A percentile compares a stretch with the other conserved stretches of the same genome.
Evolutionary conservation across 1,140 invertebrate genomes (phyloP).

Genomic region (Tetraneura akinire): DNA sequence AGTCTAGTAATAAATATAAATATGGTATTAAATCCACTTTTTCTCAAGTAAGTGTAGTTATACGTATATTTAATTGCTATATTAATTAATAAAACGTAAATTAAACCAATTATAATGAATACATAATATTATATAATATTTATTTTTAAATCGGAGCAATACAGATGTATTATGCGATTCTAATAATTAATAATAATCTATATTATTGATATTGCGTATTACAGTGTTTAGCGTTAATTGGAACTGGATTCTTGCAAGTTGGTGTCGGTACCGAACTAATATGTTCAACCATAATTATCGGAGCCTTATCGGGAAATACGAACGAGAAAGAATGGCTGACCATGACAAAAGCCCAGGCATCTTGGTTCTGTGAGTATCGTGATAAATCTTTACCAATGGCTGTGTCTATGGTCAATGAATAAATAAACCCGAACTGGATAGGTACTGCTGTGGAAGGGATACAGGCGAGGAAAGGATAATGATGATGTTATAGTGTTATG

Average conservation of each 20-base stretch:
- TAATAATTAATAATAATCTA: too few relatives aligned
- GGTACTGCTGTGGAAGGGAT: too few relatives aligned
- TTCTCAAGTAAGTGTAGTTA: conserved; percentile 46
- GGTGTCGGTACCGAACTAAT: conserved; percentile 23
- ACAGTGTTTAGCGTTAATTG: conserved; percentile 31
- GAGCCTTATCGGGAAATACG: background rate
- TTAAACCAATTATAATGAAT: too few relatives aligned
- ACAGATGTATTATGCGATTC: too few relatives aligned
- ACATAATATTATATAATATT: too few relatives aligned
- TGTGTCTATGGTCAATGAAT: too few relatives aligned
- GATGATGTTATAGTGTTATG: too few relatives aligned
- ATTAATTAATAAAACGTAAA: background rate
- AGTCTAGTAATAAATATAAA: background rate
- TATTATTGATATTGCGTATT: conserved; percentile 3
- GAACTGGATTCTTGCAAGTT: conserved; percentile 37
- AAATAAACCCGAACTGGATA: too few relatives aligned
- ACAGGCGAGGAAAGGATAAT: too few relatives aligned
- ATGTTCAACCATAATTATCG: conserved; percentile 13
- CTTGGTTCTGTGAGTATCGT: conserved; percentile 36
- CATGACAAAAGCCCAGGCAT: background rate
- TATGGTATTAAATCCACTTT: conserved; percentile 44
- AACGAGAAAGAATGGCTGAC: background rate
- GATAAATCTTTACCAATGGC: too few relatives aligned
- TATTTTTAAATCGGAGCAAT: too few relatives aligned
- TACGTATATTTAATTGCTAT: background rate